A percentile compares a stretch with the other conserved stretches of the same genome.
Conservation (phyloP, 2,113 vertebrate genomes). For the Perognathus longimembris region DNA sequence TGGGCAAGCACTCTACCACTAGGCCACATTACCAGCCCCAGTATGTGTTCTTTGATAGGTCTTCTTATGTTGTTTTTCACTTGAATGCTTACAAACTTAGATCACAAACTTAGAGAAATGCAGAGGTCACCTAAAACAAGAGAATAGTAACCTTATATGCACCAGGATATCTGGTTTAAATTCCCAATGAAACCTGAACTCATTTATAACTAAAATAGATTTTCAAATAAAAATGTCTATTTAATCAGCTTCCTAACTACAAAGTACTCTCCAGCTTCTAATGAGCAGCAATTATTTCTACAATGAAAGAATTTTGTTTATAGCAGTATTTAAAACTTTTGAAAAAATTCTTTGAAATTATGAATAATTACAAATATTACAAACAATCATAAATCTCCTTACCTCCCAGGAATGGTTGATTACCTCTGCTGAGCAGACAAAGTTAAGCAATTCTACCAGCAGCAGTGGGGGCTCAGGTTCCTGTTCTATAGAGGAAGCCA, state of each 20-base stretch:
- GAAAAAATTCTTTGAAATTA: not conserved
- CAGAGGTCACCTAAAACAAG: too few species aligned
- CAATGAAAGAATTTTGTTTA: not conserved
- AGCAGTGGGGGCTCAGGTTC: not conserved
- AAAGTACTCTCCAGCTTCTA: not conserved
- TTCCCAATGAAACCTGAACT: not conserved
- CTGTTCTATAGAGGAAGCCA: not conserved
- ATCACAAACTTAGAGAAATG: not conserved
- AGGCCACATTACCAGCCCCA: too few species aligned
- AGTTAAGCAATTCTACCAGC: not conserved
- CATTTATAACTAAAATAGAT: not conserved
- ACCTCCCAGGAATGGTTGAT: not conserved
- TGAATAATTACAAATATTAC: not conserved
- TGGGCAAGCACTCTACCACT: too few species aligned
- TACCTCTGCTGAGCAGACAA: not conserved
- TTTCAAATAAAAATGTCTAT: slow-evolving; percentile 13
- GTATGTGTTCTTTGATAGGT: not conserved
- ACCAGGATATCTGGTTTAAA: not conserved
- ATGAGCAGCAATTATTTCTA: not conserved
- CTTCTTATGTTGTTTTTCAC: not conserved
- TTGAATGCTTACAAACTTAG: not conserved
- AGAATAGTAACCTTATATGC: not conserved
- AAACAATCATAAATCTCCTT: not conserved
- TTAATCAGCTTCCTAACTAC: slow-evolving; percentile 17
- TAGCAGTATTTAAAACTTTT: not conserved